Evolutionary conservation across 2,888 invertebrate species (phyloP).

Genomic region (Sphaerophoria taeniata): DNA sequence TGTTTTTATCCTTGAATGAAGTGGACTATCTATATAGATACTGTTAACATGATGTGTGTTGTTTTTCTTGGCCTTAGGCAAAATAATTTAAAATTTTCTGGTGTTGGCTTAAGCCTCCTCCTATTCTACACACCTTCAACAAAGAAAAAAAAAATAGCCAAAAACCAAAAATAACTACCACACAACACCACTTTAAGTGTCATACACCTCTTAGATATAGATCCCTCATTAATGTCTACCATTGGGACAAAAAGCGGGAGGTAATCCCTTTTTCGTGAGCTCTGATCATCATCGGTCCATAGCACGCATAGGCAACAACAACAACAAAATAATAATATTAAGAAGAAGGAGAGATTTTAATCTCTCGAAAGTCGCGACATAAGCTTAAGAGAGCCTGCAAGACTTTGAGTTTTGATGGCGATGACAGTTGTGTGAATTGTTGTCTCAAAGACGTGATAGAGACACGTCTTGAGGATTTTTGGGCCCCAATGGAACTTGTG

Average conservation of each 20-base stretch:
- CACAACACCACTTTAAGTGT: conserved; percentile 66
- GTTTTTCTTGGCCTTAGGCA: conserved; percentile 41
- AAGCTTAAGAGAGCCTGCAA: conserved; percentile 28
- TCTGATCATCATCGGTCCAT: conserved; percentile 35
- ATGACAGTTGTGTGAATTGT: conserved; percentile 54
- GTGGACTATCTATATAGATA: conserved; percentile 26
- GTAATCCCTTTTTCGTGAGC: conserved; percentile 72
- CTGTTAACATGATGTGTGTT: conserved; percentile 47
- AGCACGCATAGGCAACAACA: conserved; percentile 6
- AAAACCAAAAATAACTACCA: neutral
- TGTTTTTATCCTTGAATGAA: conserved; percentile 5
- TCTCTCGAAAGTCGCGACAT: conserved; percentile 66
- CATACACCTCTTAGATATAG: conserved; percentile 52
- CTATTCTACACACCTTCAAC: conserved; percentile 53
- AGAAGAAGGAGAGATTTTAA: conserved; percentile 52
- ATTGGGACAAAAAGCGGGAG: neutral
- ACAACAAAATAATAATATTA: neutral
- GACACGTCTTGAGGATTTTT: conserved; percentile 45
- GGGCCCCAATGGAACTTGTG: conserved; percentile 24
- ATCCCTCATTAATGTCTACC: conserved; percentile 10
- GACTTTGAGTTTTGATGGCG: conserved; percentile 64
- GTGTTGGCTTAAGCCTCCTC: conserved; percentile 60
- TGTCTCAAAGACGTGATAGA: conserved; percentile 24
- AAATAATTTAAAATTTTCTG: conserved; percentile 46
- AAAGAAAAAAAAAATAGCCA: neutral